These are phyloP conservation scores for Linepithema humile DNA, from an alignment of 1,140 invertebrate species.

Conservation along the genomic window DNA sequence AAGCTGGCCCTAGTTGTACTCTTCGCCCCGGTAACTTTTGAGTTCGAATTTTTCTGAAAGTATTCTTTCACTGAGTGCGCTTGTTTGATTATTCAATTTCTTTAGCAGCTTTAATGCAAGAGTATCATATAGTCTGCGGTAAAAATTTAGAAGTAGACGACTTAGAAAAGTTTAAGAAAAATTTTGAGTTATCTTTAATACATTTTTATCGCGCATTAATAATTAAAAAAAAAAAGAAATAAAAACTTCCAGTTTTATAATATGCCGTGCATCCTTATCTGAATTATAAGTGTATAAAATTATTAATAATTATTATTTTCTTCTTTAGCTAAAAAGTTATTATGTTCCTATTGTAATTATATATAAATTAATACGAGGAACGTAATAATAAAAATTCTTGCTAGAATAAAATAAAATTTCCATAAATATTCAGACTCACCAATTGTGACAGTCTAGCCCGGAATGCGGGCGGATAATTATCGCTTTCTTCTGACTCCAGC, in stretches of 20 bases:
- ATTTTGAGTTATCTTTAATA: neutral
- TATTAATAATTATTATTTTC: neutral
- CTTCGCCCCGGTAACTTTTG: slow-evolving; percentile 68
- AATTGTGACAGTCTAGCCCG: slow-evolving; percentile 79
- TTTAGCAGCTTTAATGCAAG: neutral
- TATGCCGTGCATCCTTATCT: neutral
- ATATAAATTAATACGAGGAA: neutral
- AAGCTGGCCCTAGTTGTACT: slow-evolving; percentile 61
- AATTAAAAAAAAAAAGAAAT: neutral
- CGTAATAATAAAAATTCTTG: neutral
- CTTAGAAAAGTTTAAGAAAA: neutral
- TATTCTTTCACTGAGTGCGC: slow-evolving; percentile 38
- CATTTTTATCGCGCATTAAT: neutral
- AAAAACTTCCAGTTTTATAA: neutral
- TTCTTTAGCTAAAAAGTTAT: neutral
- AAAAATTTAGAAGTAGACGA: neutral
- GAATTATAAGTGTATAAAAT: neutral
- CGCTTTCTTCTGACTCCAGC: slow-evolving; percentile 68
- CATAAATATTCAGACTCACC: slow-evolving; percentile 72
- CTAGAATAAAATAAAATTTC: neutral
- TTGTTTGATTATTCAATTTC: neutral
- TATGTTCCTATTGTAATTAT: neutral
- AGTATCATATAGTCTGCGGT: neutral
- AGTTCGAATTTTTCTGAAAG: slow-evolving; percentile 76
- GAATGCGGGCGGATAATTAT: slow-evolving; percentile 82